Percentiles rank a stretch among this genome's conserved stretches.
Conservation (phyloP, 2,888 invertebrate species). For the Craniophora ligustri region DNA sequence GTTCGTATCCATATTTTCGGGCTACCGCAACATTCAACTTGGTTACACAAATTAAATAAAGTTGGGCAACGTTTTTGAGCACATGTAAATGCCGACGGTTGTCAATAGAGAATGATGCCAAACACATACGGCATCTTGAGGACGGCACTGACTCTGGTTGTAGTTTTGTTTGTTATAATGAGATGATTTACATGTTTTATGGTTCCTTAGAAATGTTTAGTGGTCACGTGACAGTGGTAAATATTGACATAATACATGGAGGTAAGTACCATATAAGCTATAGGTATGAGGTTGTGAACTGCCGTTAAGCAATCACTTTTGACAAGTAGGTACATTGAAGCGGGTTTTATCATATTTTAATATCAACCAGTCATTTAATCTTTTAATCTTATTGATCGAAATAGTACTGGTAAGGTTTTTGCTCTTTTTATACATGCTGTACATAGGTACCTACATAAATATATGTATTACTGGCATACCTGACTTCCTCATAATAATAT, state of each 20-base stretch:
- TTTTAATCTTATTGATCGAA: background rate
- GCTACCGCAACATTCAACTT: slow-evolving; percentile 36
- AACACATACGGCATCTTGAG: slow-evolving; percentile 67
- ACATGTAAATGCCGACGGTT: slow-evolving; percentile 71
- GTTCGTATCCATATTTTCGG: slow-evolving; percentile 51
- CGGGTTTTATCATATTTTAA: slow-evolving; percentile 11
- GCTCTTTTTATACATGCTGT: background rate
- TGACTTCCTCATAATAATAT: background rate
- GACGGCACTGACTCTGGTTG: slow-evolving; percentile 67
- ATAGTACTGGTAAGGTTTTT: slow-evolving; percentile 9
- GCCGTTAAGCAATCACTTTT: slow-evolving; percentile 6
- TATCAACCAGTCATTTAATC: slow-evolving; percentile 20
- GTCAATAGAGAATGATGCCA: slow-evolving; percentile 69
- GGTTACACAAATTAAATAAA: slow-evolving; percentile 22
- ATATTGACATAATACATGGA: slow-evolving; percentile 6
- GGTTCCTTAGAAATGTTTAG: slow-evolving; percentile 60
- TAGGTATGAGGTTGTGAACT: too few species aligned
- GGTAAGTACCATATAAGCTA: too few species aligned
- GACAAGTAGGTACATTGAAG: background rate
- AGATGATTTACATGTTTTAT: slow-evolving; percentile 74
- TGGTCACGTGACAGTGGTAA: slow-evolving; percentile 21
- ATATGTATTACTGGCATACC: background rate
- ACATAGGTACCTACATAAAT: too few species aligned
- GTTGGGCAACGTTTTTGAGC: slow-evolving; percentile 29
- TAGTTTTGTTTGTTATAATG: slow-evolving; percentile 67